Evolutionary conservation across 2,888 invertebrate species (phyloP), one percentile per base, ranked within the genome.

Genomic region (Himalopsyche anomala): DNA sequence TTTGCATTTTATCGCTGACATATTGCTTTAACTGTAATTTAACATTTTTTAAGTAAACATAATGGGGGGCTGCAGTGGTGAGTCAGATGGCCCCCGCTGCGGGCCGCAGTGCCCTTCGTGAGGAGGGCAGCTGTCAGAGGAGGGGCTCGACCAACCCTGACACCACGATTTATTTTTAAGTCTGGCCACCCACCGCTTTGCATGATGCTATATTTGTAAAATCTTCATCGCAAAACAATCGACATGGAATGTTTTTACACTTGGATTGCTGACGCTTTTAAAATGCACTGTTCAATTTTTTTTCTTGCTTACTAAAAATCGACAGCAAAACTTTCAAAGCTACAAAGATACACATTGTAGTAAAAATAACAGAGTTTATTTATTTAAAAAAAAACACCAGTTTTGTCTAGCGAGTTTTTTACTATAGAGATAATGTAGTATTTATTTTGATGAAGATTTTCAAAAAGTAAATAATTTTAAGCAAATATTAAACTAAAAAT

Each of bases 1-100:
- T 85, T 83, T 83, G 83, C 85, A 85, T 87, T 87, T 87, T 87
- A 87, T 85, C 82, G 81, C 86, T 81, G 87, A 86, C 87, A 87
- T 85, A 87, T 87, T 84, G 86, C 85, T 55, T 85, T 54, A 80
- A 83, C 80, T 81, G 86, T 86, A 80, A 82, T 82, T 84, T 80
- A 87, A 81, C 84, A 79, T 84, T 84, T 87, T 87, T 86, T 9
- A 80, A 84, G 84, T 86, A 84, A 85, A 85, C 80, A 84, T 17
- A 38, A 79, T 45, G 80, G 82, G 51, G 86, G 86, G 79, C 62
- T 40, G 54, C 36, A 51, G 38, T 19, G 82, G 84, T 84, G 86
- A 86, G 84, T 85, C 85, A 85, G 85, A 82, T 74, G 62, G 54
- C 85, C 81, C 54, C 80, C 84, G 82, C 81, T 82, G 82, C 54